These are phyloP conservation scores for Parnassius apollo DNA, from an alignment of 2,888 invertebrate species.

Conservation along the genomic window DNA sequence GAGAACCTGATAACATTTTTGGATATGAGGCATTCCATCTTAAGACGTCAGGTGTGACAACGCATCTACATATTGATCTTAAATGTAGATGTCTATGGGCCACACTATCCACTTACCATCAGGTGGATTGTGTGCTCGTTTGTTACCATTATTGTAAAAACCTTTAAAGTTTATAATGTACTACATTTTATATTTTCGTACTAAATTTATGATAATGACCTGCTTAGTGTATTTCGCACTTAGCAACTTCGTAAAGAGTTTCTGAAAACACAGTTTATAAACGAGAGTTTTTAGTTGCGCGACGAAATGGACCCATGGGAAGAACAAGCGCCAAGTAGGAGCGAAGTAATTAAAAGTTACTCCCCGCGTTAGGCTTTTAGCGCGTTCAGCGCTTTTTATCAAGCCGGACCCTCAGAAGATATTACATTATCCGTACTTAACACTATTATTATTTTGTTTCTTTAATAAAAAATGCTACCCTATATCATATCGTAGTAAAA, in stretches of 20 bases:
- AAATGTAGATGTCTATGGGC: too few relatives aligned
- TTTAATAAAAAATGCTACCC: too few relatives aligned
- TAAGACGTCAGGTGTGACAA: too few relatives aligned
- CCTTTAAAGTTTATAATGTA: too few relatives aligned
- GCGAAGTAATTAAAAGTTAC: constrained; percentile 75
- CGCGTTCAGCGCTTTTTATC: constrained; percentile 35
- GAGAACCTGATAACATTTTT: too few relatives aligned
- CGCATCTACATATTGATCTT: too few relatives aligned
- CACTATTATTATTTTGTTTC: too few relatives aligned
- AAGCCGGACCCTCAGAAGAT: constrained; percentile 24
- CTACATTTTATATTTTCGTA: not conserved
- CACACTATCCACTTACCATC: too few relatives aligned
- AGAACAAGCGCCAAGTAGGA: constrained; percentile 60
- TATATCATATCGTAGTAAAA: too few relatives aligned
- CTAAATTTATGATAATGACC: constrained; percentile 9
- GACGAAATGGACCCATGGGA: constrained; percentile 61
- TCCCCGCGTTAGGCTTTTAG: constrained; percentile 34
- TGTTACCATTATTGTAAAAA: too few relatives aligned
- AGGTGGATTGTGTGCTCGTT: too few relatives aligned
- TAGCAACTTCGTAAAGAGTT: constrained; percentile 48
- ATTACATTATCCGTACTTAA: not conserved
- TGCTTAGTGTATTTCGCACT: constrained; percentile 42
- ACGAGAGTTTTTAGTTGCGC: constrained; percentile 66
- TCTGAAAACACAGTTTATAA: constrained; percentile 57
- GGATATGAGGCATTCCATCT: too few relatives aligned